phyloP scores from a whole-genome alignment of 2,113 vertebrate species.

The Chroicocephalus ridibundus region DNA sequence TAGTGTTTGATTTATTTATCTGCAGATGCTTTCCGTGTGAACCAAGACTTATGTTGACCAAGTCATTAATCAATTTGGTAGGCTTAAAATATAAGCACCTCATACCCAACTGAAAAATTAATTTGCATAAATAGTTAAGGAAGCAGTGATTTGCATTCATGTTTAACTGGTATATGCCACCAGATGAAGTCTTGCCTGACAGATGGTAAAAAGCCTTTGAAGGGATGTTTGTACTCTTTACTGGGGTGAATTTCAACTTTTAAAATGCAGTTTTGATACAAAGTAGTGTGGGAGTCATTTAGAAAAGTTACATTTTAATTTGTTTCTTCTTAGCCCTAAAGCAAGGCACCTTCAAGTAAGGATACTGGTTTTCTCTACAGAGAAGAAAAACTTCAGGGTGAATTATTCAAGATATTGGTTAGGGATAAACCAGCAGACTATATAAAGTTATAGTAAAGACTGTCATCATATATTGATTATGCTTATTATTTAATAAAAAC shows the following conservation, averaged over 20 bases:
- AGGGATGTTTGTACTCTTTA: not conserved
- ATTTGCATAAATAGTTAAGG: not conserved
- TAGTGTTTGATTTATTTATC: not conserved
- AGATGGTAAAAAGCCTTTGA: not conserved
- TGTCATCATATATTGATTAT: not conserved
- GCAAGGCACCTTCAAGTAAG: not conserved
- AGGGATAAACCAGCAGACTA: not conserved
- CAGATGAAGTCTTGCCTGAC: not conserved
- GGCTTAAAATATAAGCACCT: not conserved
- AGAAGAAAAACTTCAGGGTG: not conserved
- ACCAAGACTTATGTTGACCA: not conserved
- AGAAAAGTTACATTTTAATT: not conserved
- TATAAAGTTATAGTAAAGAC: not conserved
- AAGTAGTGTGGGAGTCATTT: accelerated
- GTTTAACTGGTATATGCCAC: not conserved
- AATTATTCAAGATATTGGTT: not conserved
- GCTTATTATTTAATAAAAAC: not conserved
- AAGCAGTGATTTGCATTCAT: not conserved
- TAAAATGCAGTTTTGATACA: not conserved
- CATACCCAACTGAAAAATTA: not conserved
- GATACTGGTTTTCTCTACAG: not conserved
- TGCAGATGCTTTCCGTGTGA: not conserved
- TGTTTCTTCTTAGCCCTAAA: not conserved
- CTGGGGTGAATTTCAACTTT: not conserved
- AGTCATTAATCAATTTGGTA: not conserved